Conservation (phyloP, 2,113 vertebrate species). For the Pycnonotus jocosus region DNA sequence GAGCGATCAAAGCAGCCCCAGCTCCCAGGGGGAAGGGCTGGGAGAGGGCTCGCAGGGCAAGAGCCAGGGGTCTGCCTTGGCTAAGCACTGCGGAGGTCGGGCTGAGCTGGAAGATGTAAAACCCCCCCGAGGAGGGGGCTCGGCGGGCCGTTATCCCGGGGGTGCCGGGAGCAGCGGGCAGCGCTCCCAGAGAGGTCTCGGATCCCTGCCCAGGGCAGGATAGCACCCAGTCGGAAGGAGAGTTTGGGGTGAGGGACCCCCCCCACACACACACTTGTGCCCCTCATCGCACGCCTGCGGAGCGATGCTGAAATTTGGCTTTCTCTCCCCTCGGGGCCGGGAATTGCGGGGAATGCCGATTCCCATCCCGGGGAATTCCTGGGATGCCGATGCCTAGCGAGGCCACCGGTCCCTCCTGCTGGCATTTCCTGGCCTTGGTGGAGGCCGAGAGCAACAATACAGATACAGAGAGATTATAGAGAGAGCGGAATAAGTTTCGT, state of each 20-base stretch:
- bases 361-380: neutral
- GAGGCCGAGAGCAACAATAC: conserved; percentile 62
- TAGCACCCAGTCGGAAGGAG: conserved; percentile 59
- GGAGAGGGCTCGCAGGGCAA: neutral
- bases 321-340: neutral
- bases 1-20: conserved; percentile 39
- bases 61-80: neutral
- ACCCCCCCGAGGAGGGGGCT: neutral
- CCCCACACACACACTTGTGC: neutral
- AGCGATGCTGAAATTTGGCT: neutral
- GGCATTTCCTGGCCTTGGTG: conserved; percentile 64
- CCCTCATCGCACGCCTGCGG: neutral
- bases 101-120: conserved; percentile 22
- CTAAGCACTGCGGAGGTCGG: neutral
- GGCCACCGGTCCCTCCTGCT: conserved; percentile 45
- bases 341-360: neutral
- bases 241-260: conserved; percentile 38
- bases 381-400: neutral
- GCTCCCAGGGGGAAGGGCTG: neutral
- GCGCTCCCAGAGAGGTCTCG: neutral
- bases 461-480: conserved; percentile 67
- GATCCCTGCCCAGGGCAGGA: conserved; percentile 10
- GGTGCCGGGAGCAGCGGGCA: neutral
- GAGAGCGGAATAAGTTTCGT: conserved; percentile 64
- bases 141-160: neutral